phyloP scores from a whole-genome alignment of 2,888 invertebrate species.

The Eremobia ochroleuca region DNA sequence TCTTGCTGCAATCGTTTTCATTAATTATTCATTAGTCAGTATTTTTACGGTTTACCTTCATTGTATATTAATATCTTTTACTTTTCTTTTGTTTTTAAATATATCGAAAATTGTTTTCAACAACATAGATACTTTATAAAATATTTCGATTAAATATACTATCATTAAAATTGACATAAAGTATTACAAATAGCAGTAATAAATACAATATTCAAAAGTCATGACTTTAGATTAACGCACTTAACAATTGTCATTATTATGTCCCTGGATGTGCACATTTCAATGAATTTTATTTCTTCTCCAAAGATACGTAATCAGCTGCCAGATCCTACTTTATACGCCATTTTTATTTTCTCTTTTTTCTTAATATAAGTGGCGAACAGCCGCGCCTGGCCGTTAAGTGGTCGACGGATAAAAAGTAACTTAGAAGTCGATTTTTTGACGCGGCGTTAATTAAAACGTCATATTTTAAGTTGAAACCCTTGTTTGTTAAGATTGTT shows the following conservation, averaged over 20 bases:
- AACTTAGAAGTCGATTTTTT: constrained; percentile 72
- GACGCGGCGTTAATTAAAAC: constrained; percentile 74
- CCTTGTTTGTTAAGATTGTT: constrained; percentile 66
- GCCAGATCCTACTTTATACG: constrained; percentile 65
- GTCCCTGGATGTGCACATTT: constrained; percentile 65
- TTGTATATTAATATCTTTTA: constrained; percentile 5
- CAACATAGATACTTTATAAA: neutral
- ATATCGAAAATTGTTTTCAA: neutral
- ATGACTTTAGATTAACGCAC: constrained; percentile 1
- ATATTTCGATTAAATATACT: neutral
- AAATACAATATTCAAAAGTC: constrained; percentile 13
- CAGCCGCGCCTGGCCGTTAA: constrained; percentile 50
- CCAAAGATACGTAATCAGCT: constrained; percentile 66
- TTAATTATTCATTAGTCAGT: constrained; percentile 32
- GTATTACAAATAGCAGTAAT: constrained; percentile 3
- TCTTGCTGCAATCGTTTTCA: constrained; percentile 7
- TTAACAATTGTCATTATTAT: constrained; percentile 71
- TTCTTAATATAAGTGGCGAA: constrained; percentile 52
- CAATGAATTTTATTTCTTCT: constrained; percentile 70
- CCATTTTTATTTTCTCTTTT: constrained; percentile 41
- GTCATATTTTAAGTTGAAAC: constrained; percentile 73
- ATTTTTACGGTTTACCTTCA: constrained; percentile 17
- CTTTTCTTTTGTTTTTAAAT: constrained; percentile 16
- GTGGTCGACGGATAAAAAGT: constrained; percentile 68
- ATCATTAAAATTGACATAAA: neutral